Evolutionary conservation across 1,140 invertebrate species (phyloP), one percentile per base, ranked within the genome.

Genomic region (Leptopilina boulardi): DNA sequence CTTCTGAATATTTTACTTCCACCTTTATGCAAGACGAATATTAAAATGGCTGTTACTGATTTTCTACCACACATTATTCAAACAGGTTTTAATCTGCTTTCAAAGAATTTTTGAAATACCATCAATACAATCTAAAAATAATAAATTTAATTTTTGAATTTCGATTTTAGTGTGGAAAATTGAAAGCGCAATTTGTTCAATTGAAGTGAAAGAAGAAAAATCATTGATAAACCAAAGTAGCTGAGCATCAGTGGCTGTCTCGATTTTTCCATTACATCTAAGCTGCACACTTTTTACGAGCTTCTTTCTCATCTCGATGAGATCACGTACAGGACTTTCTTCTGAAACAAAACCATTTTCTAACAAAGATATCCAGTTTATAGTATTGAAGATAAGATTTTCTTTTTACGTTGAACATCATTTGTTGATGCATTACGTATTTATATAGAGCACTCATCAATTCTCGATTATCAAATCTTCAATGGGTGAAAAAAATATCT

Each of bases 1-100:
- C 66, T 30, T 66, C 41, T 47, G 59, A 70, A 76, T 34, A 47
- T 76, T 66, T 30, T 26, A 73, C 9, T 11, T 73, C 23, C 0
- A 51, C 42, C 10, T 18, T 73, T 47, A 73, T 51, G 23, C 44
- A 51, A 19, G 42, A 73, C n/a, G 23, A 73, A 47, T 73, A 34
- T 66, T 34, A 66, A 66, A 66, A 66, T 15, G 23, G 26, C n/a
- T 13, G 59, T 66, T 66, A 66, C 59, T 26, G 26, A 30, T 30
- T n/a, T 66, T 66, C 15, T 6, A n/a, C 10, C 26, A 66, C 26
- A 66, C 26, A 66, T 66, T 34, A 66, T 66, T 66, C 15, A 34
- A 34, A 13, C 2, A 66, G 26, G 23, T 30, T 66, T 30, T 66
- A n/a, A 66, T 66, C 59, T 66, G 13, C 26, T 30, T 66, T 66